A percentile compares a stretch with the other conserved stretches of the same genome.
These are phyloP conservation scores for Rhyacophila brunnea DNA, from an alignment of 1,140 invertebrate species.

Conservation along the genomic window DNA sequence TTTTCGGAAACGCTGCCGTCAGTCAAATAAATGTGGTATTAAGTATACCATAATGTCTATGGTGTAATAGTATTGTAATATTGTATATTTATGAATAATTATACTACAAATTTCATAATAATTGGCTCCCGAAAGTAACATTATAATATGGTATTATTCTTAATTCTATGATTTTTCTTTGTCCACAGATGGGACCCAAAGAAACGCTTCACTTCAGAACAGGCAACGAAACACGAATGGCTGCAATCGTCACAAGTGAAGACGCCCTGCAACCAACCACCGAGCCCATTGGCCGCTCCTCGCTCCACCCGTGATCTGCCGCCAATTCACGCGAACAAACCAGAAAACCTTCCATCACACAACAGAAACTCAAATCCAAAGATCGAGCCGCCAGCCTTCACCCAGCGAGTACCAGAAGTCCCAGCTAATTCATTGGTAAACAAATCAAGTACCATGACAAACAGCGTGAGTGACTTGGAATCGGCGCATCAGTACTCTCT, in stretches of 20 bases:
- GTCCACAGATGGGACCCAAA: slow-evolving; percentile 86
- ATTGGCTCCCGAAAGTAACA: too few relatives aligned
- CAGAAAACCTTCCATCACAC: slow-evolving; percentile 23
- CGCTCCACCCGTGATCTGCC: slow-evolving; percentile 35
- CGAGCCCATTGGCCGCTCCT: slow-evolving; percentile 36
- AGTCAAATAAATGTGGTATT: too few relatives aligned
- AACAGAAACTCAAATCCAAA: slow-evolving; percentile 37
- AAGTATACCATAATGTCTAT: too few relatives aligned
- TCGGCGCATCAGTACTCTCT: slow-evolving; percentile 35
- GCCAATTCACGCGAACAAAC: not conserved
- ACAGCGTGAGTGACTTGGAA: slow-evolving; percentile 34
- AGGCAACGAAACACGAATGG: slow-evolving; percentile 79
- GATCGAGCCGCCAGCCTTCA: slow-evolving; percentile 24
- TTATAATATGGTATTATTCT: not conserved
- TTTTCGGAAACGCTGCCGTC: too few relatives aligned
- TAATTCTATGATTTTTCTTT: slow-evolving; percentile 3
- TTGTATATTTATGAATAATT: too few relatives aligned
- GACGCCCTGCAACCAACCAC: slow-evolving; percentile 41
- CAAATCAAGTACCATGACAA: slow-evolving; percentile 32
- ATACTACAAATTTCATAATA: too few relatives aligned
- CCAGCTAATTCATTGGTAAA: slow-evolving; percentile 11
- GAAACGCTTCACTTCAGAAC: slow-evolving; percentile 87
- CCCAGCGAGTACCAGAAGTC: slow-evolving; percentile 11
- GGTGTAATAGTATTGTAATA: too few relatives aligned
- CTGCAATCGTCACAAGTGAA: slow-evolving; percentile 50